phyloP scores from a whole-genome alignment of 2,113 vertebrate species.

The Calcarius ornatus region DNA sequence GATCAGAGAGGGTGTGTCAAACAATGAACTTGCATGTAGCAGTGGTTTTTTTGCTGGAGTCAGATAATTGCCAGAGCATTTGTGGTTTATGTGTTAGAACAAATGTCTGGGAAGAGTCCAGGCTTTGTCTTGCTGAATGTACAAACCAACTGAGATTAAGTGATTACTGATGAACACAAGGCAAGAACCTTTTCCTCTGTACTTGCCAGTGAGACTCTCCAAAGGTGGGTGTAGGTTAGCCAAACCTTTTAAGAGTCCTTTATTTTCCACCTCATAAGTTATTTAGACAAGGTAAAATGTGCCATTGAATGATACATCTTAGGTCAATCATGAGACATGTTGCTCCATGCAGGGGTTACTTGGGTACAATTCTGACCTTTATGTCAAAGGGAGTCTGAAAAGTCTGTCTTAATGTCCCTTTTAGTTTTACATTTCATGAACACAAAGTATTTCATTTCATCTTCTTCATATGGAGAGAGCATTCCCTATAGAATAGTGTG shows the following conservation, averaged over 20 bases:
- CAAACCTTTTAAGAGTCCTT: neutral
- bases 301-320: neutral
- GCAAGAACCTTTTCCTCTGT: neutral
- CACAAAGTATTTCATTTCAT: neutral
- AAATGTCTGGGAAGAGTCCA: slow-evolving; percentile 8
- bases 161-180: neutral
- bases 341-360: neutral
- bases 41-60: neutral
- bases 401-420: neutral
- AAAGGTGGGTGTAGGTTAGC: neutral
- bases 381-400: neutral
- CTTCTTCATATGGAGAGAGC: neutral
- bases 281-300: neutral
- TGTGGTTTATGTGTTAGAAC: slow-evolving; percentile 21
- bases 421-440: neutral
- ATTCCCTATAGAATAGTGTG: neutral
- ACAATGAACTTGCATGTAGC: neutral
- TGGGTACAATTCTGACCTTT: neutral
- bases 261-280: neutral
- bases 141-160: neutral
- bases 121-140: neutral
- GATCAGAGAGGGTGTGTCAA: neutral
- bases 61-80: neutral
- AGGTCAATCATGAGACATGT: neutral
- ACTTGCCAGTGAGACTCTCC: neutral